A percentile compares a stretch with the other conserved stretches of the same genome.
phyloP scores from a whole-genome alignment of 2,797 vertebrate species.

The Alfaro cultratus region DNA sequence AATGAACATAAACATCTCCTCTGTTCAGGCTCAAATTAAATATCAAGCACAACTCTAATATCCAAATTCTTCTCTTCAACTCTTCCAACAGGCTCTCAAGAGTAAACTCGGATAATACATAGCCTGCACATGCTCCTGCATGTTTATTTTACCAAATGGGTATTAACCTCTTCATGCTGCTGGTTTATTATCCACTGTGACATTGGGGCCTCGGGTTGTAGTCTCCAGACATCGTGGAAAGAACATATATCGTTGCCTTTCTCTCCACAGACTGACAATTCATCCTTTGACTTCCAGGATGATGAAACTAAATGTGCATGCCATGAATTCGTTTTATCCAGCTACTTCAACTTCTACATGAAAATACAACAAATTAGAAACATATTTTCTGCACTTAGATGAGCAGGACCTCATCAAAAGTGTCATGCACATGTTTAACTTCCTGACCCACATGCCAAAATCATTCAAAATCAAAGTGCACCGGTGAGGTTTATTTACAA shows the following conservation, averaged over 20 bases:
- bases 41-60: background rate
- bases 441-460: background rate
- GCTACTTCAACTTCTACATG: background rate
- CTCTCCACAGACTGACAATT: constrained; percentile 1
- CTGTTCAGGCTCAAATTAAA: background rate
- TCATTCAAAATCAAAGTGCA: background rate
- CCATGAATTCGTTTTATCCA: background rate
- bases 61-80: background rate
- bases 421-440: background rate
- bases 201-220: background rate
- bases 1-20: background rate
- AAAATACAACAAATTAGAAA: background rate
- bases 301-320: background rate
- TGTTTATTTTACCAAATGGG: background rate
- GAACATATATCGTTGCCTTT: background rate
- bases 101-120: background rate
- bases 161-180: background rate
- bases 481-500: background rate
- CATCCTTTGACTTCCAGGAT: constrained; percentile 5
- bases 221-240: background rate
- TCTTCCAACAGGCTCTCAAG: background rate
- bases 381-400: background rate
- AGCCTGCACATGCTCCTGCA: background rate
- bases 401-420: background rate
- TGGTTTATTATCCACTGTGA: background rate